Evolutionary conservation across 2,113 vertebrate species (phyloP), one percentile per base, ranked within the genome.

Genomic region (Crotalus horridus): DNA sequence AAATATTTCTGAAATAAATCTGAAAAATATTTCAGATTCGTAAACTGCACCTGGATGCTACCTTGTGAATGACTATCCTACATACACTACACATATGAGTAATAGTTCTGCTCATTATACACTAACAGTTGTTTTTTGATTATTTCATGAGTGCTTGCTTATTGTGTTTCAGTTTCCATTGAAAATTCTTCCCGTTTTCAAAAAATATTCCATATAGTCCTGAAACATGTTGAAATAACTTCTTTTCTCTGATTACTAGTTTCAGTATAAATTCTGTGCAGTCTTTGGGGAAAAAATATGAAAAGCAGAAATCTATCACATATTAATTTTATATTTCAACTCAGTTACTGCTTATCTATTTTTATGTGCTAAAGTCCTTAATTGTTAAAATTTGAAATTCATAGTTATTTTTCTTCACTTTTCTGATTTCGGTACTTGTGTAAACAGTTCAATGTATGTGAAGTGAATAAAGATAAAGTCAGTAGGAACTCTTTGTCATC

Each of bases 341-440:
- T 46, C 91, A 69, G 86, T 48, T 88, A 87, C 59, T 33, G 86
- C 91, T 92, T 92, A 92, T 88, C 13, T 26, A 74, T 48, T 11
- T 88, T 61, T 23, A 54, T 87, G 21, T 55, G 43, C 54, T 43
- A 43, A 43, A 26, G 6, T 88, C 48, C 10, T 29, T n/a, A 53
- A 23, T 88, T 61, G 29, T 13, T 90, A 64, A 56, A 46, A 46
- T 46, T 46, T 46, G 46, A 46, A 46, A 46, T 46, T 46, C 46
- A 64, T 8, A 48, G 21, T 51, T 3, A 2, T 33, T 21, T n/a
- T 29, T 17, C 5, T 13, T 24, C 55, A 55, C 69, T 64, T 69
- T 15, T 53, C 26, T 69, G 51, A 55, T 6, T 90, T 51, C 3
- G 58, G 1, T 88, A 12, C 55, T 17, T 56, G 55, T 56, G 55